Conservation (phyloP, 2,888 invertebrate species). For the Dione juno region DNA sequence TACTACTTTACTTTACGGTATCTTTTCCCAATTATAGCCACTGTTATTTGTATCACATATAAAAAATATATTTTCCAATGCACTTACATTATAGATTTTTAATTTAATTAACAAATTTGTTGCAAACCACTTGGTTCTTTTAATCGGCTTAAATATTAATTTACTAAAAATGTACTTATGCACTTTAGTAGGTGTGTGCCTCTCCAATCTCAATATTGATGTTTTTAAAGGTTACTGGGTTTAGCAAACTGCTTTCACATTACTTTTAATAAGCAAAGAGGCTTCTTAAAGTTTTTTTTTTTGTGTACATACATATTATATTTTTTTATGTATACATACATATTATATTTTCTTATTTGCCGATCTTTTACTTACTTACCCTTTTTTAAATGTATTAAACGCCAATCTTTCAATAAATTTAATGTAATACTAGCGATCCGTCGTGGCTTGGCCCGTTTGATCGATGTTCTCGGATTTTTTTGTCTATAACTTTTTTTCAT, state of each 20-base stretch:
- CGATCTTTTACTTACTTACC: no score
- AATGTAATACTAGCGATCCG: no score
- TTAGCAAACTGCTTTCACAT: background rate
- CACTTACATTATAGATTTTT: background rate
- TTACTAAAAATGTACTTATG: background rate
- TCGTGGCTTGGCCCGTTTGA: no score
- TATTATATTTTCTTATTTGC: background rate
- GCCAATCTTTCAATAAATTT: no score
- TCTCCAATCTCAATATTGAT: no score
- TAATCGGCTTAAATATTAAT: background rate
- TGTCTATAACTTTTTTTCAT: no score
- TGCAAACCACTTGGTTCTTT: background rate
- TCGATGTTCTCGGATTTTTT: no score
- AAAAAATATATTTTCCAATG: background rate
- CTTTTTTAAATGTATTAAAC: no score
- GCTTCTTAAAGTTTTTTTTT: background rate
- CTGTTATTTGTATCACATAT: no score
- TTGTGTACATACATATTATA: background rate
- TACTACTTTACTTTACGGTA: no score
- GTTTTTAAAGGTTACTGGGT: background rate
- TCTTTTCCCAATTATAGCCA: no score
- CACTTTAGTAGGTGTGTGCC: background rate
- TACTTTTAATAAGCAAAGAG: background rate
- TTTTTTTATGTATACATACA: background rate
- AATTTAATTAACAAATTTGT: background rate